These are phyloP conservation scores for Cylas formicarius DNA, from an alignment of 1,140 invertebrate genomes.

Conservation along the genomic window DNA sequence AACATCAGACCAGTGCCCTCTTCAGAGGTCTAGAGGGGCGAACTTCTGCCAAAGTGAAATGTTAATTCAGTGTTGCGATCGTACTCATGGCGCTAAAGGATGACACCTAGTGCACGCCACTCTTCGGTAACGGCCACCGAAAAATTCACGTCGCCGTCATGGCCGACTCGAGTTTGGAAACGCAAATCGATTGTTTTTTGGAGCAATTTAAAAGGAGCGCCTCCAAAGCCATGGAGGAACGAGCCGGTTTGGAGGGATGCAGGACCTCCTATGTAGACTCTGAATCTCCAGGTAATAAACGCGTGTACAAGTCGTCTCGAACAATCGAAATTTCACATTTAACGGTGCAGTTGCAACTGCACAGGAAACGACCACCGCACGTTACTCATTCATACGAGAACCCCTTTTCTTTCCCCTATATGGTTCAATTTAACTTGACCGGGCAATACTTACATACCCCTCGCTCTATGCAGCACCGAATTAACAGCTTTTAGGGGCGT, in stretches of 20 bases:
- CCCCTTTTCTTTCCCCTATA: too few species aligned
- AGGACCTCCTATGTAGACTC: constrained; percentile 28
- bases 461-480: too few species aligned
- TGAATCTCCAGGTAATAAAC: constrained; percentile 29
- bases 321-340: background rate
- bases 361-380: too few species aligned
- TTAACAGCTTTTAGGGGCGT: too few species aligned
- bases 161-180: constrained; percentile 63
- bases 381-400: too few species aligned
- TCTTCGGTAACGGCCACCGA: constrained; percentile 5
- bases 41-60: constrained; percentile 7
- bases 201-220: constrained; percentile 71
- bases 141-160: constrained; percentile 28
- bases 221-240: constrained; percentile 63
- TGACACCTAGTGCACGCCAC: constrained; percentile 10
- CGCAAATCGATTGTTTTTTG: constrained; percentile 72
- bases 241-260: constrained; percentile 20
- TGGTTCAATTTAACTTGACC: too few species aligned
- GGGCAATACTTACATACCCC: too few species aligned
- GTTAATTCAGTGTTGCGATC: constrained; percentile 4
- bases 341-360: too few species aligned
- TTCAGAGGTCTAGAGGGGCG: constrained; percentile 3
- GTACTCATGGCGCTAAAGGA: constrained; percentile 7
- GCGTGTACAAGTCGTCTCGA: too few species aligned
- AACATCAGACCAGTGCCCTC: constrained; percentile 12